Percentiles rank a stretch among this genome's conserved stretches.
These are phyloP conservation scores for Poicephalus gulielmi DNA, from an alignment of 2,113 vertebrate species.

Conservation along the genomic window DNA sequence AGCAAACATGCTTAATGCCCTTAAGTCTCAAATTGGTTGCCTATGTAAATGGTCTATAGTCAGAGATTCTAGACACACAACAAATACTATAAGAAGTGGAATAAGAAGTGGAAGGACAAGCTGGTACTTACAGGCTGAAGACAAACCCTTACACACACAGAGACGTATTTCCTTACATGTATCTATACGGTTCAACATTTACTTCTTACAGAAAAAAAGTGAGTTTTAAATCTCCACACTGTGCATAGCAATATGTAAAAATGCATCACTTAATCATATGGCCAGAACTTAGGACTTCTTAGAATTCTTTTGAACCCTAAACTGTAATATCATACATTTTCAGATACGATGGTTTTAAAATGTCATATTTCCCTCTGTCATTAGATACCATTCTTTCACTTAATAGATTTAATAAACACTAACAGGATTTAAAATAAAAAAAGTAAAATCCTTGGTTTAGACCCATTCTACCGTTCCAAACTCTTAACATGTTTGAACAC, in stretches of 20 bases:
- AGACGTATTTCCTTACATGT: neutral
- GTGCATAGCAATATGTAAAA: neutral
- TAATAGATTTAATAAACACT: neutral
- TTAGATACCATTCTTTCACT: neutral
- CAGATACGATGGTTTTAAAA: fast-evolving
- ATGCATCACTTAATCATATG: neutral
- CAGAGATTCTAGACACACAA: neutral
- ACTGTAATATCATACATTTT: neutral
- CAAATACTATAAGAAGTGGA: neutral
- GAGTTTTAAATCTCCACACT: neutral
- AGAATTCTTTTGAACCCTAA: neutral
- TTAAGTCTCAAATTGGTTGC: neutral
- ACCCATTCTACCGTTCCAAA: neutral
- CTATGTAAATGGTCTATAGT: neutral
- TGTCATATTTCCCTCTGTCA: neutral
- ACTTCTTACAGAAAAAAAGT: neutral
- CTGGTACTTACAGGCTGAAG: neutral
- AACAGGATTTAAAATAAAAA: neutral
- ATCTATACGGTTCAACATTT: neutral
- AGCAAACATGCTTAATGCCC: neutral
- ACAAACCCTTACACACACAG: neutral
- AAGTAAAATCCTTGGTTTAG: neutral
- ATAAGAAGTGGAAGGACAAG: neutral
- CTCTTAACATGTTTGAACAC: neutral
- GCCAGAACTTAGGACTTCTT: neutral